Evolutionary conservation across 2,888 invertebrate species (phyloP).

Genomic region (Synanthedon formicaeformis): DNA sequence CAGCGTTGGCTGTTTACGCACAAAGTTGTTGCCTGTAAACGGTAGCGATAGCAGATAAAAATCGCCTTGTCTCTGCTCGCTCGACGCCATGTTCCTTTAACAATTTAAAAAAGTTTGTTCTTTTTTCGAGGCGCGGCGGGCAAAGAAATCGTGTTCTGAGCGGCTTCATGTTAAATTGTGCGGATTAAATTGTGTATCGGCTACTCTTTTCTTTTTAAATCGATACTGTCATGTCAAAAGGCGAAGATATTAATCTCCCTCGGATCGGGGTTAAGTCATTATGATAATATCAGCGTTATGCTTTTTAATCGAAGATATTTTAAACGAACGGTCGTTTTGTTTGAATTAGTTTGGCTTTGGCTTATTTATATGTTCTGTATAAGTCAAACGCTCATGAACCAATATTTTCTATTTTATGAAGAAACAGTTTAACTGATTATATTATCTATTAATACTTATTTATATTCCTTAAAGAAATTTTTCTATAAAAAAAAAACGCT

Average conservation of each 20-base stretch:
- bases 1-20: constrained; percentile 13
- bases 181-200: constrained; percentile 18
- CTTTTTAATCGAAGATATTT: background rate
- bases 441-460: too few relatives aligned
- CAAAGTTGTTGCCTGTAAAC: constrained; percentile 23
- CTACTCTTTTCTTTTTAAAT: background rate
- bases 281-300: background rate
- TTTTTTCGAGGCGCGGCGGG: background rate
- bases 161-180: constrained; percentile 15
- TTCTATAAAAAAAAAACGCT: too few relatives aligned
- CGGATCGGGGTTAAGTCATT: background rate
- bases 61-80: constrained; percentile 23
- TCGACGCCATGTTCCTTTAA: constrained; percentile 20
- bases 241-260: background rate
- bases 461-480: too few relatives aligned
- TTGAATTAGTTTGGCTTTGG: too few relatives aligned
- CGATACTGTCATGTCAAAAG: constrained; percentile 6
- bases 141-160: background rate
- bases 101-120: background rate
- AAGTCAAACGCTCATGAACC: too few relatives aligned
- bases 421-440: too few relatives aligned
- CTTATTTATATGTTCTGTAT: too few relatives aligned
- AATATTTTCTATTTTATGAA: too few relatives aligned
- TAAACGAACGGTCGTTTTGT: too few relatives aligned
- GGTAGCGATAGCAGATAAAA: constrained; percentile 33